These are phyloP conservation scores for Aphyosemion australe DNA, from an alignment of 2,113 vertebrate species.

Conservation along the genomic window DNA sequence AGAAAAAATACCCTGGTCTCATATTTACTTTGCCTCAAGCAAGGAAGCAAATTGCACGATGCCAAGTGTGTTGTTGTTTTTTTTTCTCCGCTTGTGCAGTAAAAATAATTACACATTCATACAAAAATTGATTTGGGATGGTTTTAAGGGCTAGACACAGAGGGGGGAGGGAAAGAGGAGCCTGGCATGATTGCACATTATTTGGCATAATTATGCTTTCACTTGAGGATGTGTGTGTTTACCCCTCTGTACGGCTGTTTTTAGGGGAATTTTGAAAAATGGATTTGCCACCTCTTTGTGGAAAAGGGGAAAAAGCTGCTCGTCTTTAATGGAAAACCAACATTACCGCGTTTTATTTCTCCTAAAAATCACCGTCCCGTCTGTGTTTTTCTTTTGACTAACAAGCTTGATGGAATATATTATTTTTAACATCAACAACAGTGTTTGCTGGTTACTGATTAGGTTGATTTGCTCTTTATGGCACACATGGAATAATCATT, in stretches of 20 bases:
- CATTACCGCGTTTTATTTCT: slow-evolving; percentile 19
- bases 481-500: slow-evolving; percentile 9
- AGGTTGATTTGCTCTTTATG: slow-evolving; percentile 14
- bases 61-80: slow-evolving; percentile 37
- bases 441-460: slow-evolving; percentile 45
- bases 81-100: slow-evolving; percentile 4
- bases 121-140: slow-evolving; percentile 57
- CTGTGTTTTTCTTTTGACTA: slow-evolving; percentile 19
- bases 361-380: background rate
- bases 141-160: slow-evolving; percentile 24
- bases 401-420: slow-evolving; percentile 30
- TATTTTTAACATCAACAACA: slow-evolving; percentile 22
- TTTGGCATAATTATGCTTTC: slow-evolving; percentile 64
- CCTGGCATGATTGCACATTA: slow-evolving; percentile 56
- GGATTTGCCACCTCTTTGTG: slow-evolving; percentile 46
- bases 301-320: slow-evolving; percentile 8
- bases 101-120: slow-evolving; percentile 68
- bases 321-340: slow-evolving; percentile 19
- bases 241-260: slow-evolving; percentile 25
- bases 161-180: slow-evolving; percentile 8
- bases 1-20: slow-evolving; percentile 19
- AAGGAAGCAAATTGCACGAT: slow-evolving; percentile 43
- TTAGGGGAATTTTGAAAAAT: slow-evolving; percentile 36
- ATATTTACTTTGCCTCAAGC: slow-evolving; percentile 28
- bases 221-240: slow-evolving; percentile 51